Conservation (phyloP, 2,888 invertebrate genomes). For the Acanthacorydalis orientalis region DNA sequence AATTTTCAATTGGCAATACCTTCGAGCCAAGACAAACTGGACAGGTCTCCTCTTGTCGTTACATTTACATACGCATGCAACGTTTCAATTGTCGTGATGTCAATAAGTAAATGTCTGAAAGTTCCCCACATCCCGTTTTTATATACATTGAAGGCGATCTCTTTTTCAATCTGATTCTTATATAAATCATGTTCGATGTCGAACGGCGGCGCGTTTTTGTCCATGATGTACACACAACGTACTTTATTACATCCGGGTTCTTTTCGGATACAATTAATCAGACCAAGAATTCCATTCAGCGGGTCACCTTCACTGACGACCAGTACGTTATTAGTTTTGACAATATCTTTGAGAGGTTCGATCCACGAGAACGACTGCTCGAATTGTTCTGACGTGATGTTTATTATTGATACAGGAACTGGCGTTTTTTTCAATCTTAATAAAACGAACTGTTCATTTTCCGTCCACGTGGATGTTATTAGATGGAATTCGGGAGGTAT, state of each 20-base stretch:
- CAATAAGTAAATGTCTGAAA: conserved; percentile 47
- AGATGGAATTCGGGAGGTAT: conserved; percentile 30
- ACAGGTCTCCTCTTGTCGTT: conserved; percentile 66
- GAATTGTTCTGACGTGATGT: conserved; percentile 20
- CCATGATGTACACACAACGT: conserved; percentile 44
- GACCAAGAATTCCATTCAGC: conserved; percentile 66
- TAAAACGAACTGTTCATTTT: conserved; percentile 34
- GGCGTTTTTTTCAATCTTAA: conserved; percentile 26
- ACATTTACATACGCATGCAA: conserved; percentile 66
- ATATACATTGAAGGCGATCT: conserved; percentile 65
- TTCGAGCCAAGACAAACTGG: conserved; percentile 71
- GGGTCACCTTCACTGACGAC: conserved; percentile 44
- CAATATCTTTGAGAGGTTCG: conserved; percentile 24
- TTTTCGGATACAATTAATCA: conserved; percentile 69
- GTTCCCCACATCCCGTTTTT: conserved; percentile 36
- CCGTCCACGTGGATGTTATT: conserved; percentile 30
- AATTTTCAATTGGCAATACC: conserved; percentile 28
- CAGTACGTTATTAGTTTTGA: conserved; percentile 36
- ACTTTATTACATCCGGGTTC: conserved; percentile 43
- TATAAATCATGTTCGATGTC: conserved; percentile 46
- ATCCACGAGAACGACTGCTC: conserved; percentile 35
- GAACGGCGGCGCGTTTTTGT: conserved; percentile 44
- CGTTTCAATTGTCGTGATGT: conserved; percentile 27
- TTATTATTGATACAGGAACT: conserved; percentile 29
- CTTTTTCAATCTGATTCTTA: conserved; percentile 45